phyloP scores from a whole-genome alignment of 2,797 vertebrate species.

The Oceanodroma leucorhoa region DNA sequence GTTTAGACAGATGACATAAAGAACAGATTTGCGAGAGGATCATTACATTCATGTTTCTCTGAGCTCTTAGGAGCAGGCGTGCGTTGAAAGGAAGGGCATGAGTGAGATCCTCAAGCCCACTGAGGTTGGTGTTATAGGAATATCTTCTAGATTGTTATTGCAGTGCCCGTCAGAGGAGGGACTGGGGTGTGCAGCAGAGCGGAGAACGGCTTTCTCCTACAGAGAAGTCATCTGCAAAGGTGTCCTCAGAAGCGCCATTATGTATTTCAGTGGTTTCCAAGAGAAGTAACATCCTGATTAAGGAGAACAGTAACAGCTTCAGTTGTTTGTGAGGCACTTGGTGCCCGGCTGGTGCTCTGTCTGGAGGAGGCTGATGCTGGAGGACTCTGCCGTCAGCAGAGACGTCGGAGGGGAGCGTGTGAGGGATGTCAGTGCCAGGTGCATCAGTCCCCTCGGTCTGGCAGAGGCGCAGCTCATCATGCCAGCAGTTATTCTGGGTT shows the following conservation, averaged over 20 bases:
- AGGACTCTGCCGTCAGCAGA: neutral
- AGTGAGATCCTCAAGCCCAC: neutral
- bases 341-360: neutral
- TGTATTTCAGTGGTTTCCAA: neutral
- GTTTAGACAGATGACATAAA: neutral
- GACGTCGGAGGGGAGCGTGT: fast-evolving
- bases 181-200: neutral
- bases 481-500: neutral
- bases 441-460: neutral
- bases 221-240: neutral
- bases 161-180: neutral
- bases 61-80: neutral
- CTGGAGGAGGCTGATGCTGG: neutral
- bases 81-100: neutral
- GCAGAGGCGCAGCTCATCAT: neutral
- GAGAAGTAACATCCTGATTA: neutral
- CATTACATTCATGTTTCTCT: neutral
- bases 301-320: neutral
- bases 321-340: fast-evolving
- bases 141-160: neutral
- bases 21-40: neutral
- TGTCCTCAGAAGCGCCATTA: neutral
- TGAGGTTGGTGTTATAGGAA: neutral
- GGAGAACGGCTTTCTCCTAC: neutral
- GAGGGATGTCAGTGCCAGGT: neutral